Evolutionary conservation across 1,140 invertebrate species (phyloP).

Genomic region (Lepeophtheirus salmonis): DNA sequence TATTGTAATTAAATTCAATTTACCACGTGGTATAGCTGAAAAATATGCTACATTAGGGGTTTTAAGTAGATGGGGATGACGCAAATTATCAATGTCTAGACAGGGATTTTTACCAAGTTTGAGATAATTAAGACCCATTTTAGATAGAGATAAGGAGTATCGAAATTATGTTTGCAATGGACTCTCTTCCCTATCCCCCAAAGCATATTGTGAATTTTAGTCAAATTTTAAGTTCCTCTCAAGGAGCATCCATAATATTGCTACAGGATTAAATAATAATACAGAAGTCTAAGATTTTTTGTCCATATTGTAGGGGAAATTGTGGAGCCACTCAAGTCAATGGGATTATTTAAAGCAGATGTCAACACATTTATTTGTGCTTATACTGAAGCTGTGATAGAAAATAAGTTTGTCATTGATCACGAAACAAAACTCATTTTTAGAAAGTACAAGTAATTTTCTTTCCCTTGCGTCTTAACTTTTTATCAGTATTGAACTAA

Average conservation of each 20-base stretch:
- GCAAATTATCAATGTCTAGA: constrained; percentile 57
- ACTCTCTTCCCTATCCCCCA: constrained; percentile 38
- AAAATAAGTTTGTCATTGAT: background rate
- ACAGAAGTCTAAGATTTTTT: constrained; percentile 49
- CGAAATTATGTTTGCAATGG: constrained; percentile 41
- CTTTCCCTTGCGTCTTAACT: constrained; percentile 23
- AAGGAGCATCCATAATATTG: constrained; percentile 57
- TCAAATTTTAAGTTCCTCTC: constrained; percentile 59
- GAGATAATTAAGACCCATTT: constrained; percentile 52
- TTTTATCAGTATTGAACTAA: too few species aligned
- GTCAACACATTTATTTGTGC: background rate
- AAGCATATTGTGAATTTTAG: constrained; percentile 52
- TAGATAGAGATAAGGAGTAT: constrained; percentile 77
- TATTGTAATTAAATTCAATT: constrained; percentile 59
- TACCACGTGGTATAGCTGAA: constrained; percentile 34
- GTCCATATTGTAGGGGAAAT: constrained; percentile 37
- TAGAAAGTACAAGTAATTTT: background rate
- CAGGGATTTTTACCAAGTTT: constrained; percentile 67
- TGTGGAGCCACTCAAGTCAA: constrained; percentile 34
- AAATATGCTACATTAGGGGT: constrained; percentile 14
- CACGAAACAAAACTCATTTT: constrained; percentile 6
- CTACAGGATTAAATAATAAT: constrained; percentile 60
- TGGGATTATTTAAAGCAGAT: constrained; percentile 24
- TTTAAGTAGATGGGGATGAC: constrained; percentile 36
- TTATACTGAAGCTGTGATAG: background rate